phyloP scores from a whole-genome alignment of 2,888 invertebrate genomes.

The Nymphalis urticae region DNA sequence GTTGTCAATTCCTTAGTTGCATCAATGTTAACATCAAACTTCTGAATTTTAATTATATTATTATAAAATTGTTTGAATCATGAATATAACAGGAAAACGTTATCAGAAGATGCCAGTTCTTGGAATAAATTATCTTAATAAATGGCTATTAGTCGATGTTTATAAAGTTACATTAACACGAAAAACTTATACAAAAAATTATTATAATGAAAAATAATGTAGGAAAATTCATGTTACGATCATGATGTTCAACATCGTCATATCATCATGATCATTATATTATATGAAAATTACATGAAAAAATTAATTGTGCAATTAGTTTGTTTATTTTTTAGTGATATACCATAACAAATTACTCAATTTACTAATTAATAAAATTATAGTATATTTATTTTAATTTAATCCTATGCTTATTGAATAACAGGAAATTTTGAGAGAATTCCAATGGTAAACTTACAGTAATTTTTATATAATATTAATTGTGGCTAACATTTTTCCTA shows the following conservation, averaged over 20 bases:
- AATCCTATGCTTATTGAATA: background rate
- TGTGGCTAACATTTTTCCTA: no score
- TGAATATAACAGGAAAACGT: constrained; percentile 27
- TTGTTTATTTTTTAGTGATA: no score
- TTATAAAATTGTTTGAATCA: background rate
- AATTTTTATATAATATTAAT: no score
- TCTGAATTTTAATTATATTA: background rate
- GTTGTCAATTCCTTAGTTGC: background rate
- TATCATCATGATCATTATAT: no score
- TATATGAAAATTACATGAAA: no score
- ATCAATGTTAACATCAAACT: background rate
- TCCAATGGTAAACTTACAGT: background rate
- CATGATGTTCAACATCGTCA: no score
- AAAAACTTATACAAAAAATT: background rate
- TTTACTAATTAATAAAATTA: no score
- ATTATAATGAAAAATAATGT: background rate
- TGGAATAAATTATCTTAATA: constrained; percentile 26
- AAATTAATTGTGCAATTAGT: no score
- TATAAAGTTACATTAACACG: background rate
- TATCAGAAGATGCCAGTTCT: constrained; percentile 18
- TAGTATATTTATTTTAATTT: no score
- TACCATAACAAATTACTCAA: no score
- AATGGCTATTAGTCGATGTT: background rate
- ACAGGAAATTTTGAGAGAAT: constrained; percentile 3
- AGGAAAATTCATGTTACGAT: no score